Percentiles rank a stretch among this genome's conserved stretches.
Conservation (phyloP, 2,797 vertebrate species). For the Phoebastria nigripes region DNA sequence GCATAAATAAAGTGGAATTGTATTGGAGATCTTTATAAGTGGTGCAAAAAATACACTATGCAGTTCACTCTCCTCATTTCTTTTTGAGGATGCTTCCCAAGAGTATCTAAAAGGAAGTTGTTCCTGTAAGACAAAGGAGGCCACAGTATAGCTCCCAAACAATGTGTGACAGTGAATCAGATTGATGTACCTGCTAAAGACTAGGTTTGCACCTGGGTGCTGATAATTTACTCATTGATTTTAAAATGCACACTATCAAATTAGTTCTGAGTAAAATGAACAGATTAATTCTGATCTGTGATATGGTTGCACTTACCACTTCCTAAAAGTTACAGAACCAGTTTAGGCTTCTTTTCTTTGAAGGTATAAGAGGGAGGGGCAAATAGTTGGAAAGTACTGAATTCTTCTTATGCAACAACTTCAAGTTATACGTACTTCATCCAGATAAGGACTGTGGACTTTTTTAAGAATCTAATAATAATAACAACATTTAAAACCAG, state of each 20-base stretch:
- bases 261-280: background rate
- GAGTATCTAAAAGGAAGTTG: background rate
- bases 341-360: background rate
- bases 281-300: background rate
- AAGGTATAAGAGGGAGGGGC: background rate
- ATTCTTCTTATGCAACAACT: background rate
- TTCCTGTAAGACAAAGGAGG: background rate
- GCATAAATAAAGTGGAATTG: background rate
- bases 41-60: background rate
- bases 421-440: background rate
- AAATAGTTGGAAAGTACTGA: background rate
- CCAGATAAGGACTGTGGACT: background rate
- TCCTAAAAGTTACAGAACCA: conserved; percentile 4
- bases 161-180: background rate
- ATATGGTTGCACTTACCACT: background rate
- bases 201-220: background rate
- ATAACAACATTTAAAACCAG: background rate
- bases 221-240: background rate
- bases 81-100: background rate
- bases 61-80: background rate
- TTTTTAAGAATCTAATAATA: background rate
- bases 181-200: background rate
- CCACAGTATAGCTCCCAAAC: background rate
- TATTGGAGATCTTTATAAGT: background rate
- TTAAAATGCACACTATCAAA: background rate